Evolutionary conservation across 2,113 vertebrate species (phyloP), one percentile per base, ranked within the genome.

Genomic region (Ia io): DNA sequence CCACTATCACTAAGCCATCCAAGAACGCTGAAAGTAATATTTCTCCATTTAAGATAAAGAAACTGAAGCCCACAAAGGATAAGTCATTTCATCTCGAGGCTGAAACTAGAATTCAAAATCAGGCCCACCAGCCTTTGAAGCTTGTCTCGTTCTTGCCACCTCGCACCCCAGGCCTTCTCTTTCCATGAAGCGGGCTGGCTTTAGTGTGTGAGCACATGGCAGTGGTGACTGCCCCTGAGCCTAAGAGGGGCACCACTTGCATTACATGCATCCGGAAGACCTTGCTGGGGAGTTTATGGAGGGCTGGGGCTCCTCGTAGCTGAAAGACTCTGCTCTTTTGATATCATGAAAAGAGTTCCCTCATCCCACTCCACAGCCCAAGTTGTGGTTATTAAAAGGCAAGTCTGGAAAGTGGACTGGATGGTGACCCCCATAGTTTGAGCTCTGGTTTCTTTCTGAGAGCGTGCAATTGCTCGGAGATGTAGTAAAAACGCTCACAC

Each of bases 21-120:
- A 77, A 84, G 40, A 85, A 37, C 61, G 2, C 42, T 88, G 63
- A 77, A 78, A 94, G 44, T 69, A 70, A 87, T n/a, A 22, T 79
- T 71, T 84, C 76, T 90, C n/a, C 35, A n/a, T 90, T 84, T 71
- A 74, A 92, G 61, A 85, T 88, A 42, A 90, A 28, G 20, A 80
- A 88, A 74, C 4, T 42, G n/a, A 92, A 56, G 10, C 12, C 67
- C 67, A 28, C 2, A 74, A 88, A 51, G 44, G n/a, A 7, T 47
- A 83, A 9, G 16, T 69, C 23, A 47, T 63, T 79, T 95, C 37
- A 92, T 23, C 79, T 47, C 20, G 8, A 67, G 25, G 40, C 56
- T 61, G 63, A 95, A 83, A 70, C 28, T 35, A 22, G 37, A 71
- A 61, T 79, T 93, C 35, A 63, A 76, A 79, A 42, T 74, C 77